Percentiles rank a stretch among this genome's conserved stretches.
phyloP scores from a whole-genome alignment of 2,888 invertebrate genomes.

The Nemotelus nigrinus region DNA sequence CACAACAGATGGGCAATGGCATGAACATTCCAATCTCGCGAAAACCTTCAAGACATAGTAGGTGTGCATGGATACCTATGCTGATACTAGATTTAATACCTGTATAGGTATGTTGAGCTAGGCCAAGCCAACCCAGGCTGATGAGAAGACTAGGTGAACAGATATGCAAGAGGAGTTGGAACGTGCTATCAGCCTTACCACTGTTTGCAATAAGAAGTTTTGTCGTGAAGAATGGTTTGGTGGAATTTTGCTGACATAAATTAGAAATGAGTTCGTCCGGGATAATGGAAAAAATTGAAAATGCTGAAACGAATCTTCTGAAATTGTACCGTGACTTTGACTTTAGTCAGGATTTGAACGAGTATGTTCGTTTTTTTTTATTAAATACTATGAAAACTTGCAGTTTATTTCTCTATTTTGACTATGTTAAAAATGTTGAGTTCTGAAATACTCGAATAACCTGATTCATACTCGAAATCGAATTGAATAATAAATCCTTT shows the following conservation, averaged over 20 bases:
- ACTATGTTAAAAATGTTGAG: too few relatives aligned
- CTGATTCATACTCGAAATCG: too few relatives aligned
- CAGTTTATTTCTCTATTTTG: too few relatives aligned
- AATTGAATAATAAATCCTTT: too few relatives aligned
- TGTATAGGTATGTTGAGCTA: not conserved
- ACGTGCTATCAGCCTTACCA: slow-evolving; percentile 21
- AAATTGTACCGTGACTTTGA: not conserved
- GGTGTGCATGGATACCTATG: slow-evolving; percentile 8
- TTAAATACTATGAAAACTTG: too few relatives aligned
- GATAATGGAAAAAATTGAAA: slow-evolving; percentile 30
- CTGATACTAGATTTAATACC: too few relatives aligned
- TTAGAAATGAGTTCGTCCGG: slow-evolving; percentile 47
- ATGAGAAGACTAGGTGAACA: slow-evolving; percentile 4
- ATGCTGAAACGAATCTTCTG: not conserved
- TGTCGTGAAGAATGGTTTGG: slow-evolving; percentile 41
- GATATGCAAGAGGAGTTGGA: slow-evolving; percentile 21
- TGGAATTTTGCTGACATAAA: slow-evolving; percentile 48
- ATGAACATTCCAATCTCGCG: slow-evolving; percentile 21
- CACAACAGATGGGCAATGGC: slow-evolving; percentile 25
- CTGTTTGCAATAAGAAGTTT: slow-evolving; percentile 44
- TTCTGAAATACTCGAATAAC: too few relatives aligned
- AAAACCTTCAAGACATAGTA: slow-evolving; percentile 22
- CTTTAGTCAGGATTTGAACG: too few relatives aligned
- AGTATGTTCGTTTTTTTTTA: too few relatives aligned
- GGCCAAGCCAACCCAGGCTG: not conserved